phyloP scores from a whole-genome alignment of 2,888 invertebrate genomes.

The Euphydryas editha region DNA sequence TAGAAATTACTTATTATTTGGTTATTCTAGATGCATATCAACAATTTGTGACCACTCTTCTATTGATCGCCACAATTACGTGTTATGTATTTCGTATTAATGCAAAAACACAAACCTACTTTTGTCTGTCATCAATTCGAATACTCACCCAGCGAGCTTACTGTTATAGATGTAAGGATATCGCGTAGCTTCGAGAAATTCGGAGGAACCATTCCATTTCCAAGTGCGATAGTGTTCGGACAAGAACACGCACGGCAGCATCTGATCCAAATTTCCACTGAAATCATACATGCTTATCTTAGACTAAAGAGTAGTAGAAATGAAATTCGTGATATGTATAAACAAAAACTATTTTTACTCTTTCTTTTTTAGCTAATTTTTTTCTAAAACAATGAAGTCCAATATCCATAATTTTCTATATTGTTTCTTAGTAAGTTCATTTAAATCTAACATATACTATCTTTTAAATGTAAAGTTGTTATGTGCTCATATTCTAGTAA shows the following conservation, averaged over 20 bases:
- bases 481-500: too few relatives aligned
- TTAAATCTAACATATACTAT: too few relatives aligned
- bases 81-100: background rate
- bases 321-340: constrained; percentile 2
- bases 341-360: background rate
- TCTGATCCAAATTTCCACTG: constrained; percentile 75
- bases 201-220: constrained; percentile 60
- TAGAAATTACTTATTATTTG: too few relatives aligned
- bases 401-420: too few relatives aligned
- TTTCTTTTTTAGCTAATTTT: too few relatives aligned
- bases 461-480: too few relatives aligned
- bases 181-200: constrained; percentile 59
- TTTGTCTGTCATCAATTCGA: background rate
- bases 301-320: background rate
- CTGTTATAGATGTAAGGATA: constrained; percentile 55
- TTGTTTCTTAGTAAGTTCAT: too few relatives aligned
- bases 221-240: constrained; percentile 67
- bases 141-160: constrained; percentile 63
- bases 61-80: too few relatives aligned
- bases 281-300: background rate
- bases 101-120: too few relatives aligned
- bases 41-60: too few relatives aligned
- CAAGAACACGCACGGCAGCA: constrained; percentile 66
- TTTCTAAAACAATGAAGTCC: too few relatives aligned
- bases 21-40: too few relatives aligned